These are phyloP conservation scores for Chymomyza procnemis DNA, from an alignment of 2,888 invertebrate species.

Conservation along the genomic window DNA sequence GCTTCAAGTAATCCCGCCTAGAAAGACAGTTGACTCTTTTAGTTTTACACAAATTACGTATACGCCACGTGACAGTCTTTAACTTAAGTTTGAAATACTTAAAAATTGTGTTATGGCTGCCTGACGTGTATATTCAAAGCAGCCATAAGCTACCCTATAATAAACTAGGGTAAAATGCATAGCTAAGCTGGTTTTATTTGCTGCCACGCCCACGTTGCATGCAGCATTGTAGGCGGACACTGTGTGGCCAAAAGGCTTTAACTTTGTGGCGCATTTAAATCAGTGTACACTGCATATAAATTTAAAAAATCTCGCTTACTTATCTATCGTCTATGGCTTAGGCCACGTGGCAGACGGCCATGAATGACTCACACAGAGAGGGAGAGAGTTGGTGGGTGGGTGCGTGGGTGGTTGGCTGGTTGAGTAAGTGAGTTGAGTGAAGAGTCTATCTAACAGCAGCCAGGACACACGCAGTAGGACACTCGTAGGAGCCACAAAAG, in stretches of 20 bases:
- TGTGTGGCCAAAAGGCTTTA: conserved; percentile 26
- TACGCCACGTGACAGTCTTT: conserved; percentile 41
- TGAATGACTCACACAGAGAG: neutral
- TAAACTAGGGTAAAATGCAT: conserved; percentile 62
- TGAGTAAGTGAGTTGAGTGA: too few relatives aligned
- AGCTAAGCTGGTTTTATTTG: conserved; percentile 43
- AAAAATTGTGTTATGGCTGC: conserved; percentile 56
- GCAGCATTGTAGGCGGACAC: neutral
- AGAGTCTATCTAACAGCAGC: conserved; percentile 13
- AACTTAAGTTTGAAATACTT: neutral
- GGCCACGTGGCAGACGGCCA: conserved; percentile 1
- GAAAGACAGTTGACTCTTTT: neutral
- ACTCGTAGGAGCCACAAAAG: neutral
- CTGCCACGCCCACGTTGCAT: neutral
- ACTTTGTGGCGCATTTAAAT: conserved; percentile 51
- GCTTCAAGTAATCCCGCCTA: neutral
- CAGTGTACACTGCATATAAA: conserved; percentile 54
- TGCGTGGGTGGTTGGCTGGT: too few relatives aligned
- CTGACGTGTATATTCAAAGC: conserved; percentile 9
- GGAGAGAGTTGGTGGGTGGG: conserved; percentile 39
- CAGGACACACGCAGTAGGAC: neutral
- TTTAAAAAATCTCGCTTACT: conserved; percentile 50
- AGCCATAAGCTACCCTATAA: conserved; percentile 46
- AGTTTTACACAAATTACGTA: conserved; percentile 43
- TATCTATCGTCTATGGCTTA: conserved; percentile 13